A percentile compares a stretch with the other conserved stretches of the same genome.
Evolutionary conservation across 2,113 vertebrate species (phyloP).

Genomic region (Salminus brasiliensis): DNA sequence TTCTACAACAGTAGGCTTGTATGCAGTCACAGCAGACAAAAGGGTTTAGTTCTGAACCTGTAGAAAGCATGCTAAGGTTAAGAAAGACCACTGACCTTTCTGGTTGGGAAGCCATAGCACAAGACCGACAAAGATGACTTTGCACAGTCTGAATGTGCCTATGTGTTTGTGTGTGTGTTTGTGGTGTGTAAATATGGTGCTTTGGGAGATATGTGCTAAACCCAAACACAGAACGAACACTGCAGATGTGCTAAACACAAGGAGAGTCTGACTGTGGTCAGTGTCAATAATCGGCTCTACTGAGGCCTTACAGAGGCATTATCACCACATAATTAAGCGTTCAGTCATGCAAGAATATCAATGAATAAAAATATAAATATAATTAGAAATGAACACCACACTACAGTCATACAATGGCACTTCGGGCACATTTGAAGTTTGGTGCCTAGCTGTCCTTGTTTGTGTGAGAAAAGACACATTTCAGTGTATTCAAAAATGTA

Average conservation of each 20-base stretch:
- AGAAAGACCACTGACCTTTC: not conserved
- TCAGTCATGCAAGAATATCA: not conserved
- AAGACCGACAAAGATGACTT: not conserved
- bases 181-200: not conserved
- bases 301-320: too few relatives aligned
- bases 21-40: too few relatives aligned
- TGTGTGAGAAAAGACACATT: too few relatives aligned
- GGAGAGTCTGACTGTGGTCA: not conserved
- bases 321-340: not conserved
- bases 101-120: too few relatives aligned
- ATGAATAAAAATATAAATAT: too few relatives aligned
- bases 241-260: not conserved
- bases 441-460: too few relatives aligned
- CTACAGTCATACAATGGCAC: too few relatives aligned
- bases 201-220: not conserved
- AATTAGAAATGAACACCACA: too few relatives aligned
- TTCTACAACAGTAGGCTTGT: too few relatives aligned
- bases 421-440: too few relatives aligned
- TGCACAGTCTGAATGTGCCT: not conserved
- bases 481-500: too few relatives aligned
- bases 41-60: not conserved
- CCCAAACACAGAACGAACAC: not conserved
- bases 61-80: not conserved
- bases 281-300: not conserved
- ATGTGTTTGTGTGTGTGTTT: slow-evolving; percentile 8